Percentiles rank a stretch among this genome's conserved stretches.
These are phyloP conservation scores for Acanthochromis polyacanthus DNA, from an alignment of 2,113 vertebrate genomes.

Conservation along the genomic window DNA sequence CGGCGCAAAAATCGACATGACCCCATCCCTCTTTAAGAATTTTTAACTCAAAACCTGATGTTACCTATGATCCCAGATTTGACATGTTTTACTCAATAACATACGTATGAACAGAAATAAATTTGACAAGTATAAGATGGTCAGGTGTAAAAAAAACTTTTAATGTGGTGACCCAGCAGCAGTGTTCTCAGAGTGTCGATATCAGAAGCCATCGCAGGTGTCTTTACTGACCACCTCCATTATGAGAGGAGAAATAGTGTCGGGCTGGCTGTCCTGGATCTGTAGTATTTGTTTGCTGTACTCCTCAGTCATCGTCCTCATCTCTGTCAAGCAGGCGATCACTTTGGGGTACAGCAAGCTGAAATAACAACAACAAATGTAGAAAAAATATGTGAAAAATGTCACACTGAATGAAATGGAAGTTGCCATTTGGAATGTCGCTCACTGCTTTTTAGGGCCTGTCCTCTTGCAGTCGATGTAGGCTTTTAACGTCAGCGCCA, in stretches of 20 bases:
- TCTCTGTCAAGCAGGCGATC: slow-evolving; percentile 85
- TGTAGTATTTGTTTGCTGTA: slow-evolving; percentile 77
- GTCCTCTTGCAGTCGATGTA: slow-evolving; percentile 72
- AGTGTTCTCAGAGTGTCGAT: neutral
- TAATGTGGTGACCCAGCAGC: too few species aligned
- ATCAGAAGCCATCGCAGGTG: slow-evolving; percentile 10
- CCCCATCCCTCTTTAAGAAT: too few species aligned
- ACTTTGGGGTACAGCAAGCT: slow-evolving; percentile 88
- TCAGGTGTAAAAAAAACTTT: too few species aligned
- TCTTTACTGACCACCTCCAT: slow-evolving; percentile 84
- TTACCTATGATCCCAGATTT: too few species aligned
- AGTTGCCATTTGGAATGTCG: neutral
- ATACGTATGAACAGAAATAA: too few species aligned
- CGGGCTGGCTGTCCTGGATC: slow-evolving; percentile 83
- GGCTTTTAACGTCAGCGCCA: slow-evolving; percentile 53
- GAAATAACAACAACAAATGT: slow-evolving; percentile 8
- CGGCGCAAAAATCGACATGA: too few species aligned
- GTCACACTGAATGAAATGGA: neutral
- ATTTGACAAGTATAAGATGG: too few species aligned
- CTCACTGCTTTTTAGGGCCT: slow-evolving; percentile 57
- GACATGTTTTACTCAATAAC: too few species aligned
- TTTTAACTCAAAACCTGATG: too few species aligned
- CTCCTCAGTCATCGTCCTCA: slow-evolving; percentile 85
- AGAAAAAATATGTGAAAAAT: neutral
- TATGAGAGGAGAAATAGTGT: slow-evolving; percentile 80